Evolutionary conservation across 53 echinoderm and acorn worm species (phyloP), one percentile per base, ranked within the genome.

Genomic region (Holothuria leucospilota): DNA sequence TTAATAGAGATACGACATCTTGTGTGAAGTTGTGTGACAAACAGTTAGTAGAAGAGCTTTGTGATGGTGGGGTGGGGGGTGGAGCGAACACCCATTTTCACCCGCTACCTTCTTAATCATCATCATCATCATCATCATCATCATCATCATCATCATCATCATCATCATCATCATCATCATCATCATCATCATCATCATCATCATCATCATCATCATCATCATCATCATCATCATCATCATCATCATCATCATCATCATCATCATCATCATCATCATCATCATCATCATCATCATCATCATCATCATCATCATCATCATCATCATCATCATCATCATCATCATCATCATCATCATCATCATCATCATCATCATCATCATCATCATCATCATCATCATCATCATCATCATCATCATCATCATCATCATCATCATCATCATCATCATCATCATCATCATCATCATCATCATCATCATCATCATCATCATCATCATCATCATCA

Each of bases 101-200:
- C n/a, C n/a, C n/a, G n/a, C n/a, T n/a, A n/a, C n/a, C n/a, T n/a
- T n/a, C n/a, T n/a, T n/a, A n/a, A n/a, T n/a, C n/a, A n/a, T n/a
- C n/a, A n/a, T n/a, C n/a, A n/a, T n/a, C n/a, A 77, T 77, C 78
- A 77, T 77, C 78, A 77, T 49, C 78, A 77, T 77, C 78, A 77
- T 77, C 78, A 77, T 77, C 78, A 77, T 77, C 78, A 77, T 77
- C 78, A 77, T 77, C 78, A 77, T 77, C 78, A 77, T 77, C 78
- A 77, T 49, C 78, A 77, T 49, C 78, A 77, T 77, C 78, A 77
- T 77, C 78, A 77, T 77, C 78, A 77, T 39, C 78, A 77, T 77
- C 78, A 77, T 77, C 78, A 77, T 77, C 78, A 77, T 77, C 78
- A 77, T 77, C 78, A 77, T 77, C 78, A 77, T 77, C 78, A 77